These are phyloP conservation scores for Odobenus rosmarus DNA, from an alignment of 2,113 vertebrate species.

Conservation along the genomic window DNA sequence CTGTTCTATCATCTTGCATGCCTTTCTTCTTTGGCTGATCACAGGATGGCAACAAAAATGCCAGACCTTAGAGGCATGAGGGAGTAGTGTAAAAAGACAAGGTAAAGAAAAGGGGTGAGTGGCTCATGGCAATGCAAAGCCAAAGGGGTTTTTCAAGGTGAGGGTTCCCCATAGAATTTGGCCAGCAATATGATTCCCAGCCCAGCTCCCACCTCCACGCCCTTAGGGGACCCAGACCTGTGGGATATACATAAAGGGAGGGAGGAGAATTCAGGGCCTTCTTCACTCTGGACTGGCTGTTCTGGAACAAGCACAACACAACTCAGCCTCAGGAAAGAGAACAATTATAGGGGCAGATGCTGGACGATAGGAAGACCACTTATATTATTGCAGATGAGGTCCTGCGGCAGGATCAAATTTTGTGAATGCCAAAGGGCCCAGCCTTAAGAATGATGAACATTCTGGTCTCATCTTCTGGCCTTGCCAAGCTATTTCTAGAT, in stretches of 20 bases:
- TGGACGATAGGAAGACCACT: neutral
- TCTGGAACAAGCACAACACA: neutral
- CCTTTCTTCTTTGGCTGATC: neutral
- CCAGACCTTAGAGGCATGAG: neutral
- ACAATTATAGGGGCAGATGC: rapidly evolving
- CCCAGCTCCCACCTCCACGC: neutral
- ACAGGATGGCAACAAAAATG: neutral
- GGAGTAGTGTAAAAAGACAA: neutral
- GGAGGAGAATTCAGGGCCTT: neutral
- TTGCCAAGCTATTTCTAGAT: neutral
- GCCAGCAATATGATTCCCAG: neutral
- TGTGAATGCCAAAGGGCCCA: neutral
- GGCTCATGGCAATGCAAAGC: neutral
- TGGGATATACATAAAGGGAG: neutral
- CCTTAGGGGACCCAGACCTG: neutral
- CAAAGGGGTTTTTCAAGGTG: neutral
- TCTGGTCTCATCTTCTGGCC: neutral
- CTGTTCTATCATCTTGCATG: neutral
- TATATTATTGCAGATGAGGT: neutral
- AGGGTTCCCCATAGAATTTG: neutral
- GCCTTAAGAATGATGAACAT: neutral
- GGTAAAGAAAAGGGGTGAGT: neutral
- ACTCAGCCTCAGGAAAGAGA: neutral
- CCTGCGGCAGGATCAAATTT: neutral
- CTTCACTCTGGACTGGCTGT: neutral